Conservation (phyloP, 53 echinoderm and acorn worm genomes). For the Apostichopus leukothele region DNA sequence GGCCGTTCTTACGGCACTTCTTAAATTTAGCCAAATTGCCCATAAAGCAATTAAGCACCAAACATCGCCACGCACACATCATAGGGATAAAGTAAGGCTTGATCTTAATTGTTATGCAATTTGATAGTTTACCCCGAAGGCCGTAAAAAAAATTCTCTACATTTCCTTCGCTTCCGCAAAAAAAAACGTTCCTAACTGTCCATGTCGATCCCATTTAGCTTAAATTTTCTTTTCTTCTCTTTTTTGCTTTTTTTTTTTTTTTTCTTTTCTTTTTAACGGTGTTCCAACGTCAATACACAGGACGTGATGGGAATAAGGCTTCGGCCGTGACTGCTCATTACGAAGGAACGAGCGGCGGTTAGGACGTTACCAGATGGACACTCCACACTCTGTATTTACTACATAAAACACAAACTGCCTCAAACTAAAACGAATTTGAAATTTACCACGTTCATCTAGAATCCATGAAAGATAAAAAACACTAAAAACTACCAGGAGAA, state of each 20-base stretch:
- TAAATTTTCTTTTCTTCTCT: not conserved
- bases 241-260: not conserved
- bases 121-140: constrained; percentile 33
- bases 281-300: constrained; percentile 4
- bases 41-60: constrained; percentile 26
- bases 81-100: not conserved
- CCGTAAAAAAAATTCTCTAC: not conserved
- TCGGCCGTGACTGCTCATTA: constrained; percentile 32
- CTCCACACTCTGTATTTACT: not conserved
- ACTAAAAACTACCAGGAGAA: too few species aligned
- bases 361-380: not conserved
- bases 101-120: constrained; percentile 39
- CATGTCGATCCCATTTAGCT: constrained; percentile 17
- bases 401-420: constrained; percentile 6
- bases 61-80: constrained; percentile 1
- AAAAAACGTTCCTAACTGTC: constrained; percentile 30
- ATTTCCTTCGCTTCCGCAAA: not conserved
- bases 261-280: not conserved
- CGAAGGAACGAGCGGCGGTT: not conserved
- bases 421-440: constrained; percentile 8
- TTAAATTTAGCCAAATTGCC: constrained; percentile 34
- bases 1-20: not conserved
- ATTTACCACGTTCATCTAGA: not conserved
- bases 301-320: constrained; percentile 33
- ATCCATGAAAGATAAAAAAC: not conserved